phyloP scores from a whole-genome alignment of 2,113 vertebrate species.

The Struthidea cinerea region DNA sequence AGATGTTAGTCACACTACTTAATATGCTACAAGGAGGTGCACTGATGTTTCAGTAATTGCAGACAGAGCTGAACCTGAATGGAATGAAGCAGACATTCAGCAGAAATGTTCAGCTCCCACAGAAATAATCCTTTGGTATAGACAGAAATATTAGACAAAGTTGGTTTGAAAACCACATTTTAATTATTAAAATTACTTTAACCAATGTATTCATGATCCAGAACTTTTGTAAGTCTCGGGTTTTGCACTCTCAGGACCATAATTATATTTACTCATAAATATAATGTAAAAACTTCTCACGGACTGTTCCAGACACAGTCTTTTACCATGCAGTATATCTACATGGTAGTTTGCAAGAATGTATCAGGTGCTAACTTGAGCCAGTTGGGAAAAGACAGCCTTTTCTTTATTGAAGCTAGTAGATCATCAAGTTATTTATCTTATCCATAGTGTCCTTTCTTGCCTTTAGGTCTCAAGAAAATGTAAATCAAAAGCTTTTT shows the following conservation, averaged over 20 bases:
- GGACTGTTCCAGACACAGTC: neutral
- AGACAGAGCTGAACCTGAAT: neutral
- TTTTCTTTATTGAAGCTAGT: constrained; percentile 58
- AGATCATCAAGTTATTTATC: constrained; percentile 63
- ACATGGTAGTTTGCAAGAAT: constrained; percentile 6
- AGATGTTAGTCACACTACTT: neutral
- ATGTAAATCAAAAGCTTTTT: constrained; percentile 75
- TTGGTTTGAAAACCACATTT: neutral
- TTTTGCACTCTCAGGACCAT: neutral
- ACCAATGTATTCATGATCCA: neutral
- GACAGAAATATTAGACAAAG: neutral
- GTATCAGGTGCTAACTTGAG: constrained; percentile 15
- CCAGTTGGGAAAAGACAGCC: constrained; percentile 1
- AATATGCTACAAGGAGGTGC: neutral
- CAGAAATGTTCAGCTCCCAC: neutral
- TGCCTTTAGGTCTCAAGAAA: constrained; percentile 66
- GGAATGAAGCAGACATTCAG: neutral
- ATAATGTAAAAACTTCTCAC: neutral
- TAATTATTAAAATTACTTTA: neutral
- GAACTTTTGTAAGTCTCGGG: neutral
- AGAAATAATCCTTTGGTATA: neutral
- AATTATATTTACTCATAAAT: constrained; percentile 1
- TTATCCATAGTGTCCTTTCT: constrained; percentile 63
- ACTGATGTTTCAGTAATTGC: neutral
- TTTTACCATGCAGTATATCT: constrained; percentile 4